Percentiles rank a stretch among this genome's conserved stretches.
Conservation (phyloP, 2,888 invertebrate genomes). For the Phyllotreta cruciferae region DNA sequence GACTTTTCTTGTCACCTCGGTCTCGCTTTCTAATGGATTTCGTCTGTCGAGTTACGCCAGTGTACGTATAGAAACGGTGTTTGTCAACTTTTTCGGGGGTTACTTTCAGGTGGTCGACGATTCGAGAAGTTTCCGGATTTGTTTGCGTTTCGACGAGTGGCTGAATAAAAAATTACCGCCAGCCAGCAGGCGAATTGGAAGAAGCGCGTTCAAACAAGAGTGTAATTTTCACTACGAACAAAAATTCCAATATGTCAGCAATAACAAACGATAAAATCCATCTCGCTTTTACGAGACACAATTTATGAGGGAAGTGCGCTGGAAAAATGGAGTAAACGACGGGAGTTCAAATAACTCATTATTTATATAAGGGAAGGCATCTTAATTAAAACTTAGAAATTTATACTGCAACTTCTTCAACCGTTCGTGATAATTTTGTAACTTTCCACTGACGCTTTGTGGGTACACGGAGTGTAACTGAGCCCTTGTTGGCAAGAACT, state of each 20-base stretch:
- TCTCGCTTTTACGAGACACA: too few species aligned
- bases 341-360: constrained; percentile 11
- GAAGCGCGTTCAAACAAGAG: too few species aligned
- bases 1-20: constrained; percentile 27
- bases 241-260: too few species aligned
- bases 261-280: too few species aligned
- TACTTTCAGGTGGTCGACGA: not conserved
- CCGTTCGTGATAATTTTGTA: constrained; percentile 2
- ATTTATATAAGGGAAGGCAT: constrained; percentile 6
- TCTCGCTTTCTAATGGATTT: constrained; percentile 27
- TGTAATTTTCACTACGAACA: too few species aligned
- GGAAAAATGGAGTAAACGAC: too few species aligned
- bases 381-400: constrained; percentile 15
- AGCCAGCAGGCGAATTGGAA: too few species aligned
- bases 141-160: too few species aligned
- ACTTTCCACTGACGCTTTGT: constrained; percentile 2
- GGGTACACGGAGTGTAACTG: not conserved
- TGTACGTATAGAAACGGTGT: constrained; percentile 1
- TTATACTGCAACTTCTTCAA: constrained; percentile 9
- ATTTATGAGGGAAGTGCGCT: too few species aligned
- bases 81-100: constrained; percentile 14
- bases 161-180: too few species aligned
- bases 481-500: not conserved
- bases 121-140: too few species aligned
- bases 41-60: constrained; percentile 22